Conservation (phyloP, 1,140 invertebrate genomes). For the Micrasema longulum region DNA sequence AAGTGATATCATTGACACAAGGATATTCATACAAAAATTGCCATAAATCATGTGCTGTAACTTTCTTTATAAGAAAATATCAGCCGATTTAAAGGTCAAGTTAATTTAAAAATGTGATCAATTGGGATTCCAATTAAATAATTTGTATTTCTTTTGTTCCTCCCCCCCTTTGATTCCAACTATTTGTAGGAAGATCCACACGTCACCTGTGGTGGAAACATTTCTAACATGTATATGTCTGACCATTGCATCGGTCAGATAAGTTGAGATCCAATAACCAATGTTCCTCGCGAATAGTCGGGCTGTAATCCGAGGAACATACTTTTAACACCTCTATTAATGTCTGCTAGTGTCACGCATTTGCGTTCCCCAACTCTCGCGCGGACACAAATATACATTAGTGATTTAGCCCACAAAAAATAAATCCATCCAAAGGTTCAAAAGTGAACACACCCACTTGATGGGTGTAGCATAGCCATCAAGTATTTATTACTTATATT, state of each 20-base stretch:
- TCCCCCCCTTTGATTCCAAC: constrained; percentile 4
- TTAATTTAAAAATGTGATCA: constrained; percentile 9
- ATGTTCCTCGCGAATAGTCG: constrained; percentile 11
- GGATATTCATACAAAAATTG: constrained; percentile 15
- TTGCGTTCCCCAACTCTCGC: not conserved
- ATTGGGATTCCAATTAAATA: constrained; percentile 13
- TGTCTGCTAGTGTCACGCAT: not conserved
- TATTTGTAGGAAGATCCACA: not conserved
- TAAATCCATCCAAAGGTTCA: constrained; percentile 23
- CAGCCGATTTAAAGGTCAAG: not conserved
- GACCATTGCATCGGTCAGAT: not conserved
- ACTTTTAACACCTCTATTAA: not conserved
- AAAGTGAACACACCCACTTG: not conserved
- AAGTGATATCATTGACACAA: constrained; percentile 23
- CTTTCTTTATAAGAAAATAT: constrained; percentile 19
- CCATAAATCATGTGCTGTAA: constrained; percentile 8
- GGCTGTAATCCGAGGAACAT: constrained; percentile 15
- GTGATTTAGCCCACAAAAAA: constrained; percentile 9
- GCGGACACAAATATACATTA: not conserved
- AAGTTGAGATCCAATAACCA: constrained; percentile 4
- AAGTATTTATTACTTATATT: too few species aligned
- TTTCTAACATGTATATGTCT: not conserved
- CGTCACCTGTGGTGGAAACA: too few species aligned
- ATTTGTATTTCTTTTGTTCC: constrained; percentile 1
- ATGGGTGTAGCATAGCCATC: not conserved